These are phyloP conservation scores for Trinorchestia longiramus DNA, from an alignment of 1,140 invertebrate genomes.

Conservation along the genomic window DNA sequence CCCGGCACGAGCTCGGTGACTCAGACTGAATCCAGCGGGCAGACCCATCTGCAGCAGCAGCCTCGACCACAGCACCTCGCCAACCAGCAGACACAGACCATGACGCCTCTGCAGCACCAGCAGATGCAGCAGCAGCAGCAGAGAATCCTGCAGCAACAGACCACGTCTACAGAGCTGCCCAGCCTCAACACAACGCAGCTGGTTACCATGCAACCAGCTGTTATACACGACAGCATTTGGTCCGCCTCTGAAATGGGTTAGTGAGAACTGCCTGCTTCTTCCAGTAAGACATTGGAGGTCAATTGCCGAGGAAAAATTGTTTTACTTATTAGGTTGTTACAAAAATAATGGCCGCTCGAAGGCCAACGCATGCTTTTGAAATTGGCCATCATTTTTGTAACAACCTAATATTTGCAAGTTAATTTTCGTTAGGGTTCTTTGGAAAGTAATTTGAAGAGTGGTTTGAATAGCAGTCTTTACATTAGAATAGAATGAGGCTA, in stretches of 20 bases:
- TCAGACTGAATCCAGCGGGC: background rate
- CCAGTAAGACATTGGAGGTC: no score
- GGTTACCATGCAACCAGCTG: conserved; percentile 60
- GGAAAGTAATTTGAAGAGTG: no score
- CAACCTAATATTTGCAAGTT: no score
- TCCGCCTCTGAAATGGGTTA: conserved; percentile 65
- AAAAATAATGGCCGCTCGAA: no score
- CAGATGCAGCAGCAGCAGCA: conserved; percentile 1
- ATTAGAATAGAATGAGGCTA: no score
- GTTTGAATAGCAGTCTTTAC: no score
- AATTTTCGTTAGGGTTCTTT: no score
- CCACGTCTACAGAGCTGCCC: conserved; percentile 58
- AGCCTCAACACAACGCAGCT: conserved; percentile 33
- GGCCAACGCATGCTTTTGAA: no score
- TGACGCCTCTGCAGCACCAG: conserved; percentile 6
- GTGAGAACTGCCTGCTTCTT: background rate
- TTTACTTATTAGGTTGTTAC: no score
- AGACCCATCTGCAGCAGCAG: conserved; percentile 12
- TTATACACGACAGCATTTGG: conserved; percentile 64
- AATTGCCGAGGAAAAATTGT: no score
- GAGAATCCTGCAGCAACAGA: conserved; percentile 10
- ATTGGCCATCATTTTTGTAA: no score
- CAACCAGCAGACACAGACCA: conserved; percentile 43
- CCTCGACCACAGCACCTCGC: conserved; percentile 22
- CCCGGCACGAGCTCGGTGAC: conserved; percentile 12